Conservation (phyloP, 2,113 vertebrate genomes). For the Forbesichthys papilliferus region DNA sequence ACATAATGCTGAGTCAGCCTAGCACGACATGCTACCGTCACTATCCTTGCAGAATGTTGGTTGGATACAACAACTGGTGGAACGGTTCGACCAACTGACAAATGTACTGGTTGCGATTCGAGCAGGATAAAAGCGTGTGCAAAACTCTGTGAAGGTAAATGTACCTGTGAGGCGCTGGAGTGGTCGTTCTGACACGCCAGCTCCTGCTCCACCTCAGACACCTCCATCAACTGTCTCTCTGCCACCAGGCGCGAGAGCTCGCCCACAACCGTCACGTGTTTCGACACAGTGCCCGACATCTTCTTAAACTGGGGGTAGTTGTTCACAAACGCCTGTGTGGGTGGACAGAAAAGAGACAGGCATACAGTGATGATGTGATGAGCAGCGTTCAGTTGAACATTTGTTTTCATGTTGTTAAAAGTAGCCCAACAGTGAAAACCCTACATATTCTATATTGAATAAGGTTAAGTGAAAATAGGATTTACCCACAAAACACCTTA, state of each 20-base stretch:
- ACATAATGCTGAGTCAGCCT: no score
- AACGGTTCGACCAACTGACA: no score
- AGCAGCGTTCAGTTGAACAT: neutral
- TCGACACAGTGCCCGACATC: slow-evolving; percentile 96
- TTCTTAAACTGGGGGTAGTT: slow-evolving; percentile 99
- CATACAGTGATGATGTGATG: neutral
- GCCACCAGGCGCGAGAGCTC: slow-evolving; percentile 88
- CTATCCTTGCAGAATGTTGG: no score
- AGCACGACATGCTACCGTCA: no score
- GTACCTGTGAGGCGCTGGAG: slow-evolving; percentile 90
- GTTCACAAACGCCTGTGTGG: slow-evolving; percentile 89
- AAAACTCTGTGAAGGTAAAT: no score
- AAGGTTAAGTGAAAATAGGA: no score
- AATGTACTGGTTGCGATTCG: no score
- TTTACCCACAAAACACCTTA: no score
- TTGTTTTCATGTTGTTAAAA: neutral
- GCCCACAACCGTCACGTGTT: slow-evolving; percentile 95
- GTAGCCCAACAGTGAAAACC: neutral
- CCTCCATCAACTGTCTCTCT: slow-evolving; percentile 79
- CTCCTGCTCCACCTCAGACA: slow-evolving; percentile 95
- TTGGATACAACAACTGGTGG: no score
- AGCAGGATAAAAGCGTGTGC: no score
- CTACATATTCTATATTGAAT: no score
- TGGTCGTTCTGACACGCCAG: slow-evolving; percentile 96
- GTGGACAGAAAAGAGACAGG: neutral